A percentile compares a stretch with the other conserved stretches of the same genome.
Conservation (phyloP, 1,140 invertebrate genomes). For the Metaphire vulgaris region DNA sequence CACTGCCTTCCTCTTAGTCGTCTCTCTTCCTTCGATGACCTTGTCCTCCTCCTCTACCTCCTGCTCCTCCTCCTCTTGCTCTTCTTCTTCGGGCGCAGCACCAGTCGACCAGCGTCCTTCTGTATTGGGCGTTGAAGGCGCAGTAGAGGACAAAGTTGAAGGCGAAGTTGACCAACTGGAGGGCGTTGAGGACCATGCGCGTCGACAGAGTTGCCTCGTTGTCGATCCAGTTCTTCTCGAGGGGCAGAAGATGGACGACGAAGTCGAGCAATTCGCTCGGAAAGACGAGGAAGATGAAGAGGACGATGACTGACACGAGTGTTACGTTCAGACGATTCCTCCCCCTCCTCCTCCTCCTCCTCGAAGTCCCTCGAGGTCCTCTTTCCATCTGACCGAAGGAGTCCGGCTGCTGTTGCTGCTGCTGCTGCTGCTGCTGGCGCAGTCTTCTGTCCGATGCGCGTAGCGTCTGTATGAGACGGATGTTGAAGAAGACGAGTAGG, state of each 20-base stretch:
- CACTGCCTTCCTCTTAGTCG: neutral
- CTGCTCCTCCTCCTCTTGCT: neutral
- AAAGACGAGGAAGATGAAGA: slow-evolving; percentile 16
- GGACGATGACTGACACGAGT: neutral
- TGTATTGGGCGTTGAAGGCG: neutral
- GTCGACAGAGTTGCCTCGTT: neutral
- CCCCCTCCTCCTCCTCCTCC: neutral
- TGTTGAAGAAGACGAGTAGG: slow-evolving; percentile 20
- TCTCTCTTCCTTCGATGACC: neutral
- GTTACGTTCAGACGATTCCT: slow-evolving; percentile 5
- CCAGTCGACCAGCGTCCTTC: neutral
- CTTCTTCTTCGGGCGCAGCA: neutral
- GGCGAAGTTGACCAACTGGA: neutral
- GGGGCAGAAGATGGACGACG: neutral
- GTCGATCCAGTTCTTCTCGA: neutral
- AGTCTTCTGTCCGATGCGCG: neutral
- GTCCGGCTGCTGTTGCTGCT: neutral
- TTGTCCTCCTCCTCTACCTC: no score
- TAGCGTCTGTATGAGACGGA: slow-evolving; percentile 2
- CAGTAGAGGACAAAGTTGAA: neutral
- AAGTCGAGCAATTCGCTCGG: slow-evolving; percentile 12
- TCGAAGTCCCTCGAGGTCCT: no score
- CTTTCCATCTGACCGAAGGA: neutral
- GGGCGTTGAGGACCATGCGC: neutral
- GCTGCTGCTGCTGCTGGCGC: neutral